Base-by-base conservation (phyloP, 2,888 invertebrate genomes). In the Bombylius major region DNA sequence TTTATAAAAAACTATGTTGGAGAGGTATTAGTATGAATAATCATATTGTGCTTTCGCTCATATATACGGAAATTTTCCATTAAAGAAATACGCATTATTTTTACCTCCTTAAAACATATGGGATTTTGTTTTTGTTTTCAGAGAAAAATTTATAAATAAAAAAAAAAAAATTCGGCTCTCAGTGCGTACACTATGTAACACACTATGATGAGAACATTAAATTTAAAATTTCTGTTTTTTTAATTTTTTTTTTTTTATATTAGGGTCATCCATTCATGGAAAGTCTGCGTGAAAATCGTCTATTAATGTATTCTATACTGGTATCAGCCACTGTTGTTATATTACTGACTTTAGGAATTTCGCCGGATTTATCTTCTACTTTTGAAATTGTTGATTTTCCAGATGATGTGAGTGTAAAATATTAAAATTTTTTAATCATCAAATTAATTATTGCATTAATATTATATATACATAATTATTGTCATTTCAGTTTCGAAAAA, bases 201-300 rank as follows among this genome's bases (percentile, higher is more conserved):
- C n/a, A n/a, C n/a, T n/a, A n/a, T n/a, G n/a, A n/a, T n/a, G n/a
- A n/a, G 23, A 23, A 23, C 23, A 23, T 23, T 23, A 23, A 23
- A 23, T 23, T 23, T 23, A 23, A 23, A 23, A 23, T 23, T 23
- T 23, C 23, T 23, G 1, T 3, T 23, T 42, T 42, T 42, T 9
- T 4, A 39, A 39, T 39, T 42, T 42, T 11, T 42, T 11, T 42
- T 42, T 42, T 42, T 11, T 42, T 42, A 8, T 42, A 11, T 5
- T 70, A 97, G 96, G 99, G 99, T 7, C 88, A 93, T 72, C 99
- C 99, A 4, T 99, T 93, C 70, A 99, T 99, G 99, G 97, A 98
- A 74, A 91, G 94, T 67, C 77, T 99, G 53, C 78, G 78, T 50
- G 91, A 95, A 72, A 99, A 99, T 77, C 89, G 87, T 69, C 86